A percentile compares a stretch with the other conserved stretches of the same genome.
Conservation (phyloP, 2,888 invertebrate species). For the Oegoconia quadripuncta region DNA sequence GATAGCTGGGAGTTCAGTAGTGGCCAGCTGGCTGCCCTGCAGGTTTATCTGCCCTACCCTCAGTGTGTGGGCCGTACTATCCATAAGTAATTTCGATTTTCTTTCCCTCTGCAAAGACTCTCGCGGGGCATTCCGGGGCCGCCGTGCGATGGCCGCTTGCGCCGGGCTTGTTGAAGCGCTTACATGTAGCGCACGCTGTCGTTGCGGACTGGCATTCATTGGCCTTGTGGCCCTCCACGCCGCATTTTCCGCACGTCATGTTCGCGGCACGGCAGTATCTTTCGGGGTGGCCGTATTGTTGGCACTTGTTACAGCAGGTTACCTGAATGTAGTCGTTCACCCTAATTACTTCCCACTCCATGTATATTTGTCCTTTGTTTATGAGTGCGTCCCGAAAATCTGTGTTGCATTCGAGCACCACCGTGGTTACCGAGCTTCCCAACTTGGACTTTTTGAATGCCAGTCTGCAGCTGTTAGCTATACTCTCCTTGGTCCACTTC, state of each 20-base stretch:
- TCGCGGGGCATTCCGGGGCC: not conserved
- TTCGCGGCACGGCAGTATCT: too few relatives aligned
- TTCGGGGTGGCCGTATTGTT: too few relatives aligned
- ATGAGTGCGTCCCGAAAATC: too few relatives aligned
- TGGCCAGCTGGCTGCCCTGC: conserved; percentile 9
- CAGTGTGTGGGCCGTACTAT: not conserved
- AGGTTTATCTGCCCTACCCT: conserved; percentile 13
- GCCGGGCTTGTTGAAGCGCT: not conserved
- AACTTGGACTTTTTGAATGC: not conserved
- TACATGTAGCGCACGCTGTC: conserved; percentile 15
- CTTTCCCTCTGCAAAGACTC: not conserved
- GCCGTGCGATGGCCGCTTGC: conserved; percentile 1
- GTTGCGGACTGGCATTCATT: not conserved
- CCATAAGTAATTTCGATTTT: not conserved
- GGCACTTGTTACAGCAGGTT: too few relatives aligned
- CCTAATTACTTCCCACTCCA: too few relatives aligned
- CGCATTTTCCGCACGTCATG: not conserved
- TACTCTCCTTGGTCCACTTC: too few relatives aligned
- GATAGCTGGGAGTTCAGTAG: conserved; percentile 7
- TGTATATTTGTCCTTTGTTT: too few relatives aligned
- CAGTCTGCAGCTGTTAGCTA: not conserved
- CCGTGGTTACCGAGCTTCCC: not conserved
- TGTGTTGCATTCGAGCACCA: not conserved
- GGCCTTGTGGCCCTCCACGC: not conserved
- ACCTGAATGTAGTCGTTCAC: too few relatives aligned